Percentiles rank a stretch among this genome's conserved stretches.
Conservation (phyloP, 2,888 invertebrate genomes). For the Eutolmus rufibarbis region DNA sequence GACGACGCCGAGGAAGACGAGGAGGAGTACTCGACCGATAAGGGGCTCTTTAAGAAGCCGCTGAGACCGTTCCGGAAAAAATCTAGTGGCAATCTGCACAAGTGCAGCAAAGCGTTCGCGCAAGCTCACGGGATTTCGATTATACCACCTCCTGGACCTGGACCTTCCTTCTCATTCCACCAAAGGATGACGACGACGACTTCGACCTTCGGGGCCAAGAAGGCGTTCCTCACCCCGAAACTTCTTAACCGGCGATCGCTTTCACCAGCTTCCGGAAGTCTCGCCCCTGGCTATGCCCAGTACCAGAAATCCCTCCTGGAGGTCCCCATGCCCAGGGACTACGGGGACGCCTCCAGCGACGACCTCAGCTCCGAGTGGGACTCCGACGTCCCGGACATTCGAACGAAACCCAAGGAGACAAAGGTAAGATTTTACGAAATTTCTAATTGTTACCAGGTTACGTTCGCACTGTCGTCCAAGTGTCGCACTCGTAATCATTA, state of each 20-base stretch:
- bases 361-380: conserved; percentile 93
- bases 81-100: conserved; percentile 58
- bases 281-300: conserved; percentile 77
- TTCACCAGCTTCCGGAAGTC: conserved; percentile 61
- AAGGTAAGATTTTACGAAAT: conserved; percentile 38
- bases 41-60: conserved; percentile 51
- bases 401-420: conserved; percentile 38
- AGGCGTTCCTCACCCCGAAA: conserved; percentile 55
- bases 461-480: not conserved
- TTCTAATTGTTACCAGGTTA: not conserved
- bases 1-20: conserved; percentile 44
- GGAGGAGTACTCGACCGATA: not conserved
- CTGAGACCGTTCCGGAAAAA: conserved; percentile 57
- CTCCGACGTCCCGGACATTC: conserved; percentile 73
- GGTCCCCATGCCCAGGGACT: conserved; percentile 79
- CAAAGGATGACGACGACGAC: not conserved
- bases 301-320: conserved; percentile 79
- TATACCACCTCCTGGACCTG: conserved; percentile 45
- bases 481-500: not conserved
- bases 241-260: conserved; percentile 62
- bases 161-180: not conserved
- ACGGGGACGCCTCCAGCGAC: conserved; percentile 89
- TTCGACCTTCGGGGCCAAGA: not conserved
- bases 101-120: conserved; percentile 61
- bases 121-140: conserved; percentile 59